phyloP scores from a whole-genome alignment of 2,888 invertebrate species.

The Dorcus hopei region DNA sequence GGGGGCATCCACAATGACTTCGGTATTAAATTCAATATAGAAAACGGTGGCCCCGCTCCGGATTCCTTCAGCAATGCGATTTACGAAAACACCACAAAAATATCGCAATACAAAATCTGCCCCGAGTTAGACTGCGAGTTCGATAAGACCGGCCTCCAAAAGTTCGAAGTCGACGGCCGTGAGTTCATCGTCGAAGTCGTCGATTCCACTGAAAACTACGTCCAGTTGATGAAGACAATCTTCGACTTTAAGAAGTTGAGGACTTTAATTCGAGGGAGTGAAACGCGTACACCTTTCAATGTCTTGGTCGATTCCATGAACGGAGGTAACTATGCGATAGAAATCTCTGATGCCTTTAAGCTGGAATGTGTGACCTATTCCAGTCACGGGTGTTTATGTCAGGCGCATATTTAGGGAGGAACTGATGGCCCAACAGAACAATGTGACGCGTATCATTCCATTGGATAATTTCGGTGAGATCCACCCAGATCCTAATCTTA shows the following conservation, averaged over 20 bases:
- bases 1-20: slow-evolving; percentile 97
- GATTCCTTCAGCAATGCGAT: slow-evolving; percentile 87
- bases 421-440: slow-evolving; percentile 70
- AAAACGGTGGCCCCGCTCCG: slow-evolving; percentile 97
- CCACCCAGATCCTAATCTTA: slow-evolving; percentile 96
- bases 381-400: slow-evolving; percentile 96
- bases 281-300: slow-evolving; percentile 68
- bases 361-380: slow-evolving; percentile 23
- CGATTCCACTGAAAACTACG: slow-evolving; percentile 87
- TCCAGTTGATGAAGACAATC: slow-evolving; percentile 88
- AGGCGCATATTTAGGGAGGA: slow-evolving; percentile 82
- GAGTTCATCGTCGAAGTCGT: slow-evolving; percentile 83
- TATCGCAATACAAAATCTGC: slow-evolving; percentile 77
- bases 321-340: slow-evolving; percentile 64
- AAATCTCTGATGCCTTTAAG: too few relatives aligned
- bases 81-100: slow-evolving; percentile 72
- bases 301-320: slow-evolving; percentile 92
- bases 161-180: slow-evolving; percentile 68
- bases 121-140: slow-evolving; percentile 76
- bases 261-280: slow-evolving; percentile 66
- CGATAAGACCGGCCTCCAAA: slow-evolving; percentile 64
- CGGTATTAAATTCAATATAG: slow-evolving; percentile 97
- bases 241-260: slow-evolving; percentile 88
- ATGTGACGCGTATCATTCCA: slow-evolving; percentile 69
- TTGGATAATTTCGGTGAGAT: slow-evolving; percentile 94